A percentile compares a stretch with the other conserved stretches of the same genome.
Conservation (phyloP, 2,888 invertebrate species). For the Oscheius sp. region DNA sequence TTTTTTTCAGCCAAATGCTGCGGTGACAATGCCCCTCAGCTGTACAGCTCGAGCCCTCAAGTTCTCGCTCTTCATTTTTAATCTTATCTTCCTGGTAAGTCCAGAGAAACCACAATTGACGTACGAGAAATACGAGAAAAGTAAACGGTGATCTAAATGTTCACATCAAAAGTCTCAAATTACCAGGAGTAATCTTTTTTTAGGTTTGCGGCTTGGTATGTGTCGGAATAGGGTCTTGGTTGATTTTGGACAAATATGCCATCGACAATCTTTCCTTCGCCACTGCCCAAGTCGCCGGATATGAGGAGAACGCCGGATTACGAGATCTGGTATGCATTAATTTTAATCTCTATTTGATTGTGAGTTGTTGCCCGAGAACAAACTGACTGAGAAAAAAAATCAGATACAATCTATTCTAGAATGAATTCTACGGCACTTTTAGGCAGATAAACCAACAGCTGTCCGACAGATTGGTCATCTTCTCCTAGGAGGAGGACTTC, state of each 20-base stretch:
- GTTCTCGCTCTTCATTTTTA: conserved; percentile 69
- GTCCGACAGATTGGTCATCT: conserved; percentile 68
- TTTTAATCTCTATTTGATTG: not conserved
- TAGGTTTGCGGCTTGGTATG: conserved; percentile 69
- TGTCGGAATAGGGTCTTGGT: conserved; percentile 67
- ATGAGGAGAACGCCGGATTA: conserved; percentile 66
- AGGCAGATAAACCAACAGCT: conserved; percentile 59
- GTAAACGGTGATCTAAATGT: not conserved
- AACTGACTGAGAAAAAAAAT: not conserved
- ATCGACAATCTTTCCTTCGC: conserved; percentile 66
- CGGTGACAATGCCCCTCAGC: conserved; percentile 61
- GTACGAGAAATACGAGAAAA: not conserved
- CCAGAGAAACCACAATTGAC: too few species aligned
- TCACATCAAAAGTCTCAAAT: not conserved
- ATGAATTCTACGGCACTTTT: conserved; percentile 47
- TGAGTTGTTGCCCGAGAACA: too few species aligned
- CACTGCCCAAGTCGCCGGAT: conserved; percentile 63
- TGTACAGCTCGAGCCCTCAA: conserved; percentile 70
- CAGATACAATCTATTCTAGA: not conserved
- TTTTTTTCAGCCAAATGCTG: not conserved
- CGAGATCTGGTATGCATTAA: conserved; percentile 58
- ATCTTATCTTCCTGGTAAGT: conserved; percentile 69
- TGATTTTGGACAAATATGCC: conserved; percentile 67
- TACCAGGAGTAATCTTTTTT: conserved; percentile 26
- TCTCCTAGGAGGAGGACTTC: conserved; percentile 64